Percentiles rank a stretch among this genome's conserved stretches.
These are phyloP conservation scores for Meta bourneti DNA, from an alignment of 2,888 invertebrate species.

Conservation along the genomic window DNA sequence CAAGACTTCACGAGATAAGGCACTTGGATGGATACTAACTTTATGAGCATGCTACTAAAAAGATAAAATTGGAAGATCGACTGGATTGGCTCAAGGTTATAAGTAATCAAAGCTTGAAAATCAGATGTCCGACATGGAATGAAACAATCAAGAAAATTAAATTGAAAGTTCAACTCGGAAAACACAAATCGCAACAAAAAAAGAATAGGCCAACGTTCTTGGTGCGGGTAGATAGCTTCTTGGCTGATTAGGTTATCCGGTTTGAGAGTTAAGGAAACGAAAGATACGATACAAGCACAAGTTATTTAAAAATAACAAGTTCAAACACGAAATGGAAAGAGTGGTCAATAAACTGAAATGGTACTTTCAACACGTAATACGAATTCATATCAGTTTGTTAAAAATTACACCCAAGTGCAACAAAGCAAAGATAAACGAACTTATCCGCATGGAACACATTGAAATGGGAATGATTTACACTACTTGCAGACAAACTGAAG, in stretches of 20 bases:
- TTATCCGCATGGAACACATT: too few species aligned
- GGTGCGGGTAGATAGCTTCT: neutral
- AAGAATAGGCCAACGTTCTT: neutral
- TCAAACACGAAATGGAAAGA: too few species aligned
- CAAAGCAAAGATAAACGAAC: too few species aligned
- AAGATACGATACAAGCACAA: neutral
- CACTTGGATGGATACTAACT: neutral
- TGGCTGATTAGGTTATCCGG: neutral
- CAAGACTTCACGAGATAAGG: slow-evolving; percentile 41
- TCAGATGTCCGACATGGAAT: neutral
- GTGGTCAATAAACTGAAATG: too few species aligned
- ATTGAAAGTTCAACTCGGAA: neutral
- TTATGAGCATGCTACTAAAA: neutral
- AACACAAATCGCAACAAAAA: neutral
- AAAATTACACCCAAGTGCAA: too few species aligned
- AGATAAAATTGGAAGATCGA: neutral
- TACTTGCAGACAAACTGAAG: too few species aligned
- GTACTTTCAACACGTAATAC: too few species aligned
- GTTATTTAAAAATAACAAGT: too few species aligned
- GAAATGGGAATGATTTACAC: too few species aligned
- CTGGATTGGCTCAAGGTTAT: neutral
- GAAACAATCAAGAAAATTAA: neutral
- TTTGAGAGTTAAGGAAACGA: neutral
- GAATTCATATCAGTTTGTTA: too few species aligned
- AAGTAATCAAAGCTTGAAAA: neutral